Base-by-base conservation (phyloP, 2,888 invertebrate species). In the Cynaeus angustus region DNA sequence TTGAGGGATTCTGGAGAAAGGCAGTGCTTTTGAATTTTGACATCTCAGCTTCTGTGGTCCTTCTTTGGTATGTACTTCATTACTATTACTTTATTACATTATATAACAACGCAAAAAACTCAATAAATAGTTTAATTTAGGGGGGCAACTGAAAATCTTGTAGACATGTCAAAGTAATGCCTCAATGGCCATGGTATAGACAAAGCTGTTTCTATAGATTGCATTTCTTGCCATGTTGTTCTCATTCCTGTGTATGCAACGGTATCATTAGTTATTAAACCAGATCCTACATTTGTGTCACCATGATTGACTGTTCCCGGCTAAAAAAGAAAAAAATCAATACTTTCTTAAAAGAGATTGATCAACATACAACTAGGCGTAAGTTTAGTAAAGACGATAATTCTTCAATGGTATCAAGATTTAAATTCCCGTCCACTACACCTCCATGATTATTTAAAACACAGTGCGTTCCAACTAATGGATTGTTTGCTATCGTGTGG, bases 201-300 rank as follows among this genome's bases (percentile, higher is more conserved):
- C n/a, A n/a, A n/a, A n/a, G n/a, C n/a, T n/a, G n/a, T n/a, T n/a
- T n/a, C n/a, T n/a, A n/a, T n/a, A n/a, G n/a, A n/a, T n/a, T n/a
- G n/a, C n/a, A n/a, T n/a, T n/a, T n/a, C n/a, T n/a, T n/a, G n/a
- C n/a, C n/a, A n/a, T n/a, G n/a, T n/a, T n/a, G n/a, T n/a, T n/a
- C n/a, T n/a, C n/a, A n/a, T 92, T 52, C 99, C 99, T 84, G 97
- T 96, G 86, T 99, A 99, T 3, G 98, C 95, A 77, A 92, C 91
- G 98, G 98, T 99, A 86, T 99, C 99, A 81, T 99, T 99, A 26
- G 97, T 98, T 0, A 98, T 96, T 88, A 96, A 89, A 0, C 99
- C 99, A 1, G 95, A 98, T 1, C 94, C 98, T 37, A 99, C 90
- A 0, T 98, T 95, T 77, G 98, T 96, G 80, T 97, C 97, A 59